Base-by-base conservation (phyloP, 1,140 invertebrate genomes). In the Cydia pomonella region DNA sequence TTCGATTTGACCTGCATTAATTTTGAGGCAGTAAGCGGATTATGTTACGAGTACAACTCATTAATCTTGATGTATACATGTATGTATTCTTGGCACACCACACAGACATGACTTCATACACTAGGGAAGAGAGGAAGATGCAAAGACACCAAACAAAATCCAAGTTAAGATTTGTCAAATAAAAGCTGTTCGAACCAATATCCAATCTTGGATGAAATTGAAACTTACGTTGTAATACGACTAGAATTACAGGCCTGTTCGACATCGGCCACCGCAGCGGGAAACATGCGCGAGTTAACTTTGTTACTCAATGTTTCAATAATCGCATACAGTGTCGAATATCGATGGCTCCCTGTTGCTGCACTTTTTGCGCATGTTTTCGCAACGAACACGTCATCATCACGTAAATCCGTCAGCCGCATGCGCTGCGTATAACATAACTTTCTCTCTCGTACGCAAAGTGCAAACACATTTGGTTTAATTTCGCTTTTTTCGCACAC, bases 361-460 rank as follows among this genome's bases (percentile, higher is more conserved):
- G 64, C 64, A 69, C 27, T 78, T 80, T 81, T 75, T 62, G 73
- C 53, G 64, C 72, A 73, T 76, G 64, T 80, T 82, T 82, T 85
- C 74, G 80, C 82, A 81, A 80, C 75, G 63, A 69, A 66, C 74
- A 74, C 82, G 84, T 82, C 82, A 84, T 78, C 77, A 62, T 72
- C 73, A 79, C 79, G 79, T 80, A 78, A 81, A 83, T 80, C 79
- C 75, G 75, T 63, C 74, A 50, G 74, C 64, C 69, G 77, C 78
- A 82, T 72, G 77, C 76, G 73, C 74, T 10, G 69, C 38, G 72
- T 80, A 79, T 77, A 81, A 64, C 77, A 76, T 76, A 74, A 84
- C 82, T 86, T 86, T 86, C 81, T 83, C 79, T 75, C 73, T 69
- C 80, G 80, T 79, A 77, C 80, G 81, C 79, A 84, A 82, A 50